These are phyloP conservation scores for Dioctria linearis DNA, from an alignment of 2,888 invertebrate genomes.

Conservation along the genomic window DNA sequence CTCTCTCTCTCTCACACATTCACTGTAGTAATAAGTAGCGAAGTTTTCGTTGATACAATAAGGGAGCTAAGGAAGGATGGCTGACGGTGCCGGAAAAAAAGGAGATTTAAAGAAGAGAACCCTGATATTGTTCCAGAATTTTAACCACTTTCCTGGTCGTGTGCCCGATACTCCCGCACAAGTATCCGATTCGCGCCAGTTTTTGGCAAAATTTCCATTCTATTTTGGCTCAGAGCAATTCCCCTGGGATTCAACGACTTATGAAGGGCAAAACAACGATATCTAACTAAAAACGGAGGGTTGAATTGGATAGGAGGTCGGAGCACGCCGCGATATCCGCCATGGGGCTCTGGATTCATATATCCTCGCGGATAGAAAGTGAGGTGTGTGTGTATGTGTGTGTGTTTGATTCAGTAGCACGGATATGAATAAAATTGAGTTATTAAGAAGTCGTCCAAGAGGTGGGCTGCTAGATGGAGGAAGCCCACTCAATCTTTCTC, in stretches of 20 bases:
- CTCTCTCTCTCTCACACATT: no score
- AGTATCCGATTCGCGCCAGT: neutral
- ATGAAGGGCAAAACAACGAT: neutral
- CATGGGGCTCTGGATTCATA: neutral
- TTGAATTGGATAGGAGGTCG: neutral
- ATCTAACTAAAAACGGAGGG: neutral
- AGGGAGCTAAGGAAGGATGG: no score
- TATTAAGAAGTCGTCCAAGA: slow-evolving; percentile 27
- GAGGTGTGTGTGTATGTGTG: neutral
- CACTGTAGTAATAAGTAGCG: neutral
- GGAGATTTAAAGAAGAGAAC: slow-evolving; percentile 13
- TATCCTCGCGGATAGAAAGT: neutral
- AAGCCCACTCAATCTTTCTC: neutral
- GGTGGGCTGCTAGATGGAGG: neutral
- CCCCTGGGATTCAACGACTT: slow-evolving; percentile 17
- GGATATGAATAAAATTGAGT: slow-evolving; percentile 54
- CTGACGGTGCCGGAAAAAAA: neutral
- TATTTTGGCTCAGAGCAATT: slow-evolving; percentile 20
- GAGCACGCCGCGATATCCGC: no score
- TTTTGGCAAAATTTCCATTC: slow-evolving; percentile 39
- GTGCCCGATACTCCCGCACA: neutral
- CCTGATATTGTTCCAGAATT: slow-evolving; percentile 19
- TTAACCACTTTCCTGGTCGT: slow-evolving; percentile 16
- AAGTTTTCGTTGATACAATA: neutral
- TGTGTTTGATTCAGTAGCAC: neutral